phyloP scores from a whole-genome alignment of 2,113 vertebrate species.

The Grammomys surdaster region DNA sequence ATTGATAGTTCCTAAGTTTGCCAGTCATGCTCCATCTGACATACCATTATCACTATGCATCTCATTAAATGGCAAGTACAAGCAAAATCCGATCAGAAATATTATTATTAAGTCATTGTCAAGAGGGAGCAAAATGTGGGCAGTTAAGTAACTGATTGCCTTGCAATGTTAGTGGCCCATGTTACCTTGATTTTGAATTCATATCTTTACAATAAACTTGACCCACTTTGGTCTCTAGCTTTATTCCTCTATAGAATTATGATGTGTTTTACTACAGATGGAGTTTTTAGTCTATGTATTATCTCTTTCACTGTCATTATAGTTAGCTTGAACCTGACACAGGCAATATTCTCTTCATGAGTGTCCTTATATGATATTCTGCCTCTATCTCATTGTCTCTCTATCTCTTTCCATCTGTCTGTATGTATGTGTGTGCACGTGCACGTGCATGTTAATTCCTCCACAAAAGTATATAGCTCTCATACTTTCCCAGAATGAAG shows the following conservation, averaged over 20 bases:
- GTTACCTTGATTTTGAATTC: neutral
- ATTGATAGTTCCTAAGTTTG: neutral
- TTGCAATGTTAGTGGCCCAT: neutral
- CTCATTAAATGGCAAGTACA: neutral
- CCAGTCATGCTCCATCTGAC: neutral
- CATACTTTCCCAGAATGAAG: neutral
- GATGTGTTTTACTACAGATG: neutral
- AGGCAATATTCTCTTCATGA: neutral
- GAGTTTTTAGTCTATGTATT: neutral
- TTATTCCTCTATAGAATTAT: neutral
- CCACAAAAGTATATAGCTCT: neutral
- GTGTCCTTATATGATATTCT: neutral
- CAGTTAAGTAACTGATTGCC: neutral
- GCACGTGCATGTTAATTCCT: neutral
- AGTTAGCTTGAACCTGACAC: neutral
- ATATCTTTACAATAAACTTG: neutral
- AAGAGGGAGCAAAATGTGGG: neutral
- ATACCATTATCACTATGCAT: constrained; percentile 1
- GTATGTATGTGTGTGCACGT: neutral
- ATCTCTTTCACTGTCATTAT: neutral
- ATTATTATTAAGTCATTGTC: constrained; percentile 27
- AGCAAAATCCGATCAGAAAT: constrained; percentile 23
- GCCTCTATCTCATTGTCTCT: neutral
- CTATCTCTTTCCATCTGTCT: neutral
- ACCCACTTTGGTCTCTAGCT: neutral